Evolutionary conservation across 2,113 vertebrate species (phyloP).

Genomic region (Tupaia chinensis): DNA sequence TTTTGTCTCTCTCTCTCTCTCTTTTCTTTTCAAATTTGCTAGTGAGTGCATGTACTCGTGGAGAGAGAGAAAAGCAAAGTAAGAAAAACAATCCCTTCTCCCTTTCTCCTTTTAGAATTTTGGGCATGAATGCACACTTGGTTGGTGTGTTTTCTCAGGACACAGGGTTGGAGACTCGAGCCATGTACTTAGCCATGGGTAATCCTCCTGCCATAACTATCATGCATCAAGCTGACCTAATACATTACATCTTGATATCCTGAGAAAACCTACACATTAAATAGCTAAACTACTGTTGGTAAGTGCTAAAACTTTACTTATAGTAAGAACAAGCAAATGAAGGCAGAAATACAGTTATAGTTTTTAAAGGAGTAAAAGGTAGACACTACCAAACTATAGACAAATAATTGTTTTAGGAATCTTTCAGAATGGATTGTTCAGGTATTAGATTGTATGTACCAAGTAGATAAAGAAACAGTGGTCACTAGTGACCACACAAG

Average conservation of each 20-base stretch:
- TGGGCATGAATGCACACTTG: too few species aligned
- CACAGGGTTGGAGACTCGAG: too few species aligned
- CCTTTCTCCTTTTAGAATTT: too few species aligned
- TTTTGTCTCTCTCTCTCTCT: too few species aligned
- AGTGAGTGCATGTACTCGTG: too few species aligned
- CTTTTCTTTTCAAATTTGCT: too few species aligned
- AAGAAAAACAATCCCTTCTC: too few species aligned
- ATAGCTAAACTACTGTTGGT: not conserved
- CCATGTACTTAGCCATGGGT: too few species aligned
- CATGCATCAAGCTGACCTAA: not conserved
- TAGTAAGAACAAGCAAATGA: not conserved
- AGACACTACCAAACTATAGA: not conserved
- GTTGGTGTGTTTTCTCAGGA: too few species aligned
- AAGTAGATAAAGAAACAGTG: not conserved
- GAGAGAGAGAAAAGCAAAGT: too few species aligned
- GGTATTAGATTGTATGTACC: not conserved
- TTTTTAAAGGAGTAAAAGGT: not conserved
- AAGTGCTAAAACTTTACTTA: not conserved
- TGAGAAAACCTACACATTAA: not conserved
- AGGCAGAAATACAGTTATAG: not conserved
- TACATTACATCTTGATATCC: not conserved
- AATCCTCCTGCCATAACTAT: too few species aligned
- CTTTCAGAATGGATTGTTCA: not conserved
- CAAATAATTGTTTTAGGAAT: not conserved
- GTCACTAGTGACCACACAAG: not conserved